These are phyloP conservation scores for Antheraea assamensis DNA, from an alignment of 2,888 invertebrate species.

Conservation along the genomic window DNA sequence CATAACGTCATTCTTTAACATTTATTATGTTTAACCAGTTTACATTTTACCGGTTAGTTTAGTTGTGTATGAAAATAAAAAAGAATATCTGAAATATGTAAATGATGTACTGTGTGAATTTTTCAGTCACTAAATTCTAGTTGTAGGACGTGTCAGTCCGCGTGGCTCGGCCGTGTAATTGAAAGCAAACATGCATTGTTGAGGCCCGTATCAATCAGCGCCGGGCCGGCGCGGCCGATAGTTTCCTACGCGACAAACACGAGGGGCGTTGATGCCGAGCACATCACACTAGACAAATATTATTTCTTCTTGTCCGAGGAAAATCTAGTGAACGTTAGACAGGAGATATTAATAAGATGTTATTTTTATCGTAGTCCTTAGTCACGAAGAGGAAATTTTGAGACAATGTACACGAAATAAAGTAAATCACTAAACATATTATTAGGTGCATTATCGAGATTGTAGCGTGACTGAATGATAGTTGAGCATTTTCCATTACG, in stretches of 20 bases:
- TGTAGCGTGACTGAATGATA: no score
- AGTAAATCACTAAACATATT: no score
- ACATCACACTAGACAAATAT: constrained; percentile 17
- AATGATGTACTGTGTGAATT: constrained; percentile 1
- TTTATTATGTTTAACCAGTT: no score
- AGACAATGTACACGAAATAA: no score
- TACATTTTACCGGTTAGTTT: no score
- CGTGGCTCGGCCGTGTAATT: constrained; percentile 59
- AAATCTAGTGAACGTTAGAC: constrained; percentile 1
- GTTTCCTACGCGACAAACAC: constrained; percentile 17
- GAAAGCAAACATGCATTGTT: constrained; percentile 78
- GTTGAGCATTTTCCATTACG: no score
- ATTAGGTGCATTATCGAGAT: no score
- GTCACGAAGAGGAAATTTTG: neutral
- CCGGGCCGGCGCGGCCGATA: constrained; percentile 21
- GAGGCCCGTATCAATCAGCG: constrained; percentile 74
- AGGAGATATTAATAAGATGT: neutral
- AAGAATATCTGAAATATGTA: neutral
- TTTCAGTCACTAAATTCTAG: constrained; percentile 16
- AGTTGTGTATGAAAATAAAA: neutral
- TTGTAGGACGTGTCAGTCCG: constrained; percentile 14
- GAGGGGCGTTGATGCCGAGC: constrained; percentile 11
- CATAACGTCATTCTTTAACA: no score
- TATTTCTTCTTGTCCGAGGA: constrained; percentile 9
- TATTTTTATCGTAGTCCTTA: neutral